Base-by-base conservation (phyloP, 1,140 invertebrate genomes). In the Ephestia elutella region DNA sequence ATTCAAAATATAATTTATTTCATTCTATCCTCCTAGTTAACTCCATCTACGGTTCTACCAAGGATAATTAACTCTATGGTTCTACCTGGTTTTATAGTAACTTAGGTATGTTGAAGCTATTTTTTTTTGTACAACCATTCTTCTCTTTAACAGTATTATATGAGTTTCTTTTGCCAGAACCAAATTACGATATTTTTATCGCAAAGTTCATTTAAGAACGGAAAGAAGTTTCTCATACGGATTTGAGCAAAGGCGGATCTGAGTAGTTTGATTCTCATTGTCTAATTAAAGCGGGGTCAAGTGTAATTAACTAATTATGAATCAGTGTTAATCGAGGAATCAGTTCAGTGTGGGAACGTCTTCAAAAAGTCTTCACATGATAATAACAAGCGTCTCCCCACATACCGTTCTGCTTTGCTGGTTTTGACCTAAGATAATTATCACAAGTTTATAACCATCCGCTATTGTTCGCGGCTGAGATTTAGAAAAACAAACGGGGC, bases 291-390 rank as follows among this genome's bases (percentile, higher is more conserved):
- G 58, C 56, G 49, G 64, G 75, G 73, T 75, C 76, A 78, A 76
- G 73, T 71, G 72, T 82, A 85, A 84, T 87, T 81, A 83, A 70
- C 68, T 75, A 67, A 74, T 82, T 82, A 85, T 79, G 82, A 86
- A 84, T 85, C 80, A 75, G 73, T 76, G 77, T 76, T 78, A 76
- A 85, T 83, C 75, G 66, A 75, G 73, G 70, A 85, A 87, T 83
- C 84, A 83, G 77, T 75, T 78, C 73, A 66, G 58, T 76, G 85
- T 87, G 85, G 85, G 85, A 87, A 87, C 80, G 81, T 85, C 81
- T 87, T 85, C 73, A 72, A 84, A 86, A 82, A 73, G 65, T 87
- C 85, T 87, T 87, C 85, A 86, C 85, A 87, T 87, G 81, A 78
- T 78, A 70, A 75, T 76, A 77, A 78, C 68, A 71, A 78, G 74